These are phyloP conservation scores for Chalcosyrphus nemorum DNA, from an alignment of 2,888 invertebrate species.

Conservation along the genomic window DNA sequence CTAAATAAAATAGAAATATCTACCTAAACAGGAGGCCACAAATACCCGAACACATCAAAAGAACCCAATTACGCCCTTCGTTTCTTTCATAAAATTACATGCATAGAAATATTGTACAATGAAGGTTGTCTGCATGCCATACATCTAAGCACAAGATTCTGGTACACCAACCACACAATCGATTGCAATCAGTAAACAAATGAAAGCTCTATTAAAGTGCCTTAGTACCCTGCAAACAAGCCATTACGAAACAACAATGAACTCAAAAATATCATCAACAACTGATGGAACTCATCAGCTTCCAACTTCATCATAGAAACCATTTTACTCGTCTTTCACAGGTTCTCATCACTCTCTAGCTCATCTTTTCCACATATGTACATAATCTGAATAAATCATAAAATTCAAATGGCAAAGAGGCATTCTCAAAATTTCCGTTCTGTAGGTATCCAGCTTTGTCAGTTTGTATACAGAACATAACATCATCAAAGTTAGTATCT, in stretches of 20 bases:
- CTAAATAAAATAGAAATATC: too few relatives aligned
- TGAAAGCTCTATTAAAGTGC: background rate
- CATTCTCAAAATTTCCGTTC: background rate
- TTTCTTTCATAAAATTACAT: too few relatives aligned
- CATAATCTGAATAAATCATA: slow-evolving; percentile 54
- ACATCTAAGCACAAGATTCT: too few relatives aligned
- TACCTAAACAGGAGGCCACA: too few relatives aligned
- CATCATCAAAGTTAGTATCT: background rate
- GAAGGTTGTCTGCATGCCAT: too few relatives aligned
- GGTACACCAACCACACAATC: background rate
- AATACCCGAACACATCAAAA: too few relatives aligned
- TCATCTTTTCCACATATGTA: slow-evolving; percentile 37
- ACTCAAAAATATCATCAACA: background rate
- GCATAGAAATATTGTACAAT: too few relatives aligned
- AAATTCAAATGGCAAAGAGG: slow-evolving; percentile 23
- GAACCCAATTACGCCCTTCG: too few relatives aligned
- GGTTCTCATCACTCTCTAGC: slow-evolving; percentile 8
- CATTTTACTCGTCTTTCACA: slow-evolving; percentile 21
- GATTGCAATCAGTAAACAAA: background rate
- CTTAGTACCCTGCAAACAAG: background rate
- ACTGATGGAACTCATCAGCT: background rate
- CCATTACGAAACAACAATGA: slow-evolving; percentile 16
- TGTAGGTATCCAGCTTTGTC: background rate
- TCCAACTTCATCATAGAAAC: background rate
- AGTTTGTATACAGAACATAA: background rate